Evolutionary conservation across 2,113 vertebrate species (phyloP).

Genomic region (Corvus cornix): DNA sequence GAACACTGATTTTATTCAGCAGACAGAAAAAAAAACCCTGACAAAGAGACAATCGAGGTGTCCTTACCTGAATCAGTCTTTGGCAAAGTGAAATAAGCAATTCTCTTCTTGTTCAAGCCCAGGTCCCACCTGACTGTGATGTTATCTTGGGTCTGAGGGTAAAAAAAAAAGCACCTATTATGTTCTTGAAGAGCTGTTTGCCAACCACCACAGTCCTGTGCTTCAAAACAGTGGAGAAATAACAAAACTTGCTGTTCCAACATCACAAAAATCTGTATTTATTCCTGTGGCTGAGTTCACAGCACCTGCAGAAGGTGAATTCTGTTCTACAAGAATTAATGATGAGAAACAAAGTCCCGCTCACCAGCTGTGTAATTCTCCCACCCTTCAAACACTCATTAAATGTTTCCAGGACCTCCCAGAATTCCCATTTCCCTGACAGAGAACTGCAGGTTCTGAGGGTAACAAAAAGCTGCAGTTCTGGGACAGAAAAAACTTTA

Average conservation of each 20-base stretch:
- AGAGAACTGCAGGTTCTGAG: neutral
- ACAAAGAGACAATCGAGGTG: constrained; percentile 16
- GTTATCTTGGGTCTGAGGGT: constrained; percentile 94
- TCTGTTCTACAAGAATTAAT: neutral
- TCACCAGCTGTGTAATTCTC: neutral
- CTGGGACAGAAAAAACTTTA: fast-evolving
- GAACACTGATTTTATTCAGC: neutral
- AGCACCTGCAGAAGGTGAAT: neutral
- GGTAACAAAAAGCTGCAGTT: neutral
- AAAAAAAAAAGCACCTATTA: neutral
- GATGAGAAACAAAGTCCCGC: neutral
- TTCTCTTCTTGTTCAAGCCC: constrained; percentile 99
- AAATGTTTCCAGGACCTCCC: neutral
- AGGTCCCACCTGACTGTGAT: constrained; percentile 99
- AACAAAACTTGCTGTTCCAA: neutral
- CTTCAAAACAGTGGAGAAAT: neutral
- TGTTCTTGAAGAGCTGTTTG: neutral
- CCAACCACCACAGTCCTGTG: neutral
- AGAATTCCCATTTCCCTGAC: neutral
- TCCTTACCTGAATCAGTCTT: constrained; percentile 97
- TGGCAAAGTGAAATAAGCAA: constrained; percentile 98
- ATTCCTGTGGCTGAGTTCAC: neutral
- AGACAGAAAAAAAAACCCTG: neutral
- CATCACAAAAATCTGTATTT: neutral
- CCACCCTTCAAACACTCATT: neutral